A percentile compares a stretch with the other conserved stretches of the same genome.
phyloP scores from a whole-genome alignment of 2,797 vertebrate species.

The Poeciliopsis turneri region DNA sequence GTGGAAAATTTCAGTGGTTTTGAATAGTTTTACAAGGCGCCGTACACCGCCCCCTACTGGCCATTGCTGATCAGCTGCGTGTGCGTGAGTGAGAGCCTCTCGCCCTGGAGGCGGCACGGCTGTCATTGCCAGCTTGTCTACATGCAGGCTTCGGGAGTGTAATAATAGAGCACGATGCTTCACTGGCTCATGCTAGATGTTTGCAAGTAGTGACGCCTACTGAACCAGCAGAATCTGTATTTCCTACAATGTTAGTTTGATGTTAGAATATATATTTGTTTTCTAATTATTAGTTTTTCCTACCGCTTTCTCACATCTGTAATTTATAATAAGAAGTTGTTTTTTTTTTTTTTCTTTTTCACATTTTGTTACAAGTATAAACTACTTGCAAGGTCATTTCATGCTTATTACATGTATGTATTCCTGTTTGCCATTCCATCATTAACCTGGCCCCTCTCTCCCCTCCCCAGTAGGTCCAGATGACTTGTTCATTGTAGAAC shows the following conservation, averaged over 20 bases:
- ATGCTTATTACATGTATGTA: constrained; percentile 81
- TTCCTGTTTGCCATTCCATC: constrained; percentile 79
- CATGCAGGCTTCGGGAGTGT: constrained; percentile 52
- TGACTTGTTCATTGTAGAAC: constrained; percentile 99
- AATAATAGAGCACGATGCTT: constrained; percentile 73
- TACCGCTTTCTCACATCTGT: neutral
- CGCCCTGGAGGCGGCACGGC: constrained; percentile 44
- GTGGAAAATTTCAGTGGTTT: neutral
- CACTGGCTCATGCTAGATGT: constrained; percentile 68
- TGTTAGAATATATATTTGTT: neutral
- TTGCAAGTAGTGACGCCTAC: constrained; percentile 79
- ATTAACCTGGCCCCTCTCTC: constrained; percentile 82
- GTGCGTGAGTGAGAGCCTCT: constrained; percentile 10
- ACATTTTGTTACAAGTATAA: constrained; percentile 3
- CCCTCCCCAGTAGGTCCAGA: constrained; percentile 90
- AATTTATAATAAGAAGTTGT: neutral
- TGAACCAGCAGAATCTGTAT: neutral
- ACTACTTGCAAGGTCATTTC: constrained; percentile 81
- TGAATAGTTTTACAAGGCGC: neutral
- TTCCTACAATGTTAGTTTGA: constrained; percentile 18
- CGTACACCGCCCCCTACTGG: constrained; percentile 47
- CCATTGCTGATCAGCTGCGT: constrained; percentile 44
- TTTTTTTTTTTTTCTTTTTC: neutral
- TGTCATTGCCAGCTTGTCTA: constrained; percentile 73
- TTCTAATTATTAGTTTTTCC: constrained; percentile 13